Evolutionary conservation across 2,888 invertebrate genomes (phyloP).

Genomic region (Acleris sparsana): DNA sequence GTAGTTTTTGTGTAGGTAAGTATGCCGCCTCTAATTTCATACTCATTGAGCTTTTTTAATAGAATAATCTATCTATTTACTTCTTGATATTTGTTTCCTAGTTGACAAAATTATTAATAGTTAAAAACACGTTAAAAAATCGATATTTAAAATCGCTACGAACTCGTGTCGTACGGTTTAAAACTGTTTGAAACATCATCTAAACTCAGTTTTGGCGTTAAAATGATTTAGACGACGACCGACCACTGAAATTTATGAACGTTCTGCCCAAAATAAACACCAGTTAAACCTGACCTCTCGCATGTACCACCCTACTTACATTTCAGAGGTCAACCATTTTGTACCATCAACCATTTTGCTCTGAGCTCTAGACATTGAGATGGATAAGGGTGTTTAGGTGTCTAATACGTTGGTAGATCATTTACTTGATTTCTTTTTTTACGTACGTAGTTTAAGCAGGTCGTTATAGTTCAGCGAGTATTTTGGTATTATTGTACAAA

Average conservation of each 20-base stretch:
- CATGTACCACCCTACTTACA: neutral
- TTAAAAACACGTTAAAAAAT: too few species aligned
- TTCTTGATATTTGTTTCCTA: too few species aligned
- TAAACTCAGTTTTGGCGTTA: constrained; percentile 72
- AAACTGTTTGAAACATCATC: constrained; percentile 51
- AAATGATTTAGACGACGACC: constrained; percentile 71
- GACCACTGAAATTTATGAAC: constrained; percentile 67
- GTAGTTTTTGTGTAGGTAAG: too few species aligned
- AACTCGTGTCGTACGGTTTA: constrained; percentile 39
- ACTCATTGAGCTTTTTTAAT: too few species aligned
- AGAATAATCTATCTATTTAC: too few species aligned
- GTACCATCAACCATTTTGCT: neutral
- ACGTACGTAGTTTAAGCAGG: constrained; percentile 57
- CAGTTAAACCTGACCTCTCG: constrained; percentile 43
- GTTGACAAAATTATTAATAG: too few species aligned
- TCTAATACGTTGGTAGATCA: constrained; percentile 33
- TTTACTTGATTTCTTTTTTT: constrained; percentile 47
- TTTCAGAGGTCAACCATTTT: constrained; percentile 16
- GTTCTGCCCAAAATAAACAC: constrained; percentile 59
- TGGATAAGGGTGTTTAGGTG: constrained; percentile 9
- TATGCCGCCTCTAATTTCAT: too few species aligned
- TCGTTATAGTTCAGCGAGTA: constrained; percentile 56
- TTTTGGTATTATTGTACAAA: constrained; percentile 47
- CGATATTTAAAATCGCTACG: neutral
- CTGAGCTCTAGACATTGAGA: constrained; percentile 8